Evolutionary conservation across 1,140 invertebrate genomes (phyloP).

Genomic region (Homarus americanus): DNA sequence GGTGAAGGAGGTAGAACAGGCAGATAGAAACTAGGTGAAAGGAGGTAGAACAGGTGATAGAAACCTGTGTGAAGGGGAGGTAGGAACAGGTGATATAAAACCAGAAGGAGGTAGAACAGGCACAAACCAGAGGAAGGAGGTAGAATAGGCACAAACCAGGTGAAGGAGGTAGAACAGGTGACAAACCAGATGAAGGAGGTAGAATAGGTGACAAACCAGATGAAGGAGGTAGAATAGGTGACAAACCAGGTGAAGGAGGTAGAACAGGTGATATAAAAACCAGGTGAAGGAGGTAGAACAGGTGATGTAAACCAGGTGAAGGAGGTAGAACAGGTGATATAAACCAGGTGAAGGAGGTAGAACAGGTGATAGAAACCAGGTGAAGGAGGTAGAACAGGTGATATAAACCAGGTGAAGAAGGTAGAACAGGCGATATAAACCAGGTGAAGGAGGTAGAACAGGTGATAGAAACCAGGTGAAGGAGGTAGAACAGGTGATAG

Average conservation of each 20-base stretch:
- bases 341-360: conserved; percentile 12
- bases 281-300: background rate
- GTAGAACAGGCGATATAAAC: background rate
- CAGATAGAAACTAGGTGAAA: background rate
- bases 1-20: too few relatives aligned
- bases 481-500: background rate
- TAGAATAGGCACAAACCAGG: background rate
- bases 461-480: background rate
- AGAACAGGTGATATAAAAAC: too few relatives aligned
- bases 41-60: background rate
- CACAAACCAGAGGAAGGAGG: background rate
- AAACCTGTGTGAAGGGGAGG: too few relatives aligned
- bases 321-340: background rate
- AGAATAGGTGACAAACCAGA: background rate
- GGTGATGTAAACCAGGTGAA: background rate
- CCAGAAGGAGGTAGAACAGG: background rate
- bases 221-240: background rate
- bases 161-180: background rate
- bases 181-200: background rate
- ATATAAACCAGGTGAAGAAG: too few relatives aligned
- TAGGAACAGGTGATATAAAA: background rate
- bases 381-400: background rate
- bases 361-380: background rate
- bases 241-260: background rate
- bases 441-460: background rate